A percentile compares a stretch with the other conserved stretches of the same genome.
phyloP scores from a whole-genome alignment of 2,113 vertebrate species.

The Leptosomus discolor region DNA sequence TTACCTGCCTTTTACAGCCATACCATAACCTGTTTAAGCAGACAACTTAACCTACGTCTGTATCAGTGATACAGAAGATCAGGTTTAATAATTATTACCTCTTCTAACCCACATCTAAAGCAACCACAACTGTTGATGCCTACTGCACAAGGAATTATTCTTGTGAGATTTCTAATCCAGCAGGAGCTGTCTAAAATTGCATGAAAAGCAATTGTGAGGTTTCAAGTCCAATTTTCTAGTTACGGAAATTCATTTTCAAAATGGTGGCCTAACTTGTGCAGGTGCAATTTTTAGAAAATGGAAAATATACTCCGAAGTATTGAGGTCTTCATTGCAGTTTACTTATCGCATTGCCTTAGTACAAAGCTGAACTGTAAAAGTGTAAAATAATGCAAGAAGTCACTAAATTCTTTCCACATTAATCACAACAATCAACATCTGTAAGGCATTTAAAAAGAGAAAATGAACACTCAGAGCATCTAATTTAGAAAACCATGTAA shows the following conservation, averaged over 20 bases:
- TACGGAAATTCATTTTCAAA: background rate
- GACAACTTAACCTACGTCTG: background rate
- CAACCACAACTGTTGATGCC: background rate
- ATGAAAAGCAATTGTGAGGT: background rate
- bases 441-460: background rate
- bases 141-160: background rate
- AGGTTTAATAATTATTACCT: constrained; percentile 27
- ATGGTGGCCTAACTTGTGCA: background rate
- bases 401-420: background rate
- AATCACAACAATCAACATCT: background rate
- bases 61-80: background rate
- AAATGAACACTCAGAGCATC: background rate
- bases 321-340: background rate
- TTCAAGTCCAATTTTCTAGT: background rate
- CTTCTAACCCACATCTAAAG: background rate
- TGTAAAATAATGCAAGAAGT: background rate
- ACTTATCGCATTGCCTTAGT: background rate
- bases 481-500: background rate
- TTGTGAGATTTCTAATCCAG: background rate
- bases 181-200: background rate
- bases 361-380: background rate
- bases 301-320: background rate
- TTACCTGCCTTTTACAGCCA: background rate
- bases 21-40: background rate
- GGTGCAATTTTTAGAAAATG: background rate